A percentile compares a stretch with the other conserved stretches of the same genome.
Evolutionary conservation across 2,113 vertebrate genomes (phyloP).

Genomic region (Arizona elegans): DNA sequence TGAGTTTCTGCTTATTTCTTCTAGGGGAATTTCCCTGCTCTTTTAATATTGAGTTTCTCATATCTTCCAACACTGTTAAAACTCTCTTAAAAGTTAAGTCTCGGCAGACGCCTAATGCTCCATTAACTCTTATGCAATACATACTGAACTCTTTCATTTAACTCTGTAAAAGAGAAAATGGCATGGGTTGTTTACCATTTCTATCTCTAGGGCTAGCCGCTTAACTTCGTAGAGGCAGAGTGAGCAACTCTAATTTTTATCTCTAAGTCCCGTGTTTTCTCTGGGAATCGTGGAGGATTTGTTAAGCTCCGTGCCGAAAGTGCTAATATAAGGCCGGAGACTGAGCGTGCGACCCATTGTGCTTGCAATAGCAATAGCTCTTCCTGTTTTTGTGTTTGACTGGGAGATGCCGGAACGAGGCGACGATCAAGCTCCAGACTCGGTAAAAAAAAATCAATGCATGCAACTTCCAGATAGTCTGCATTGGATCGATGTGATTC

Average conservation of each 20-base stretch:
- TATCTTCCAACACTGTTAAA: not conserved
- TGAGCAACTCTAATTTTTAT: not conserved
- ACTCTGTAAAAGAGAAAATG: not conserved
- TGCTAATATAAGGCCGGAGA: not conserved
- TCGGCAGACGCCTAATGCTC: not conserved
- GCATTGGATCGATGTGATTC: too few relatives aligned
- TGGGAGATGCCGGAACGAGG: not conserved
- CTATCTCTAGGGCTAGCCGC: not conserved
- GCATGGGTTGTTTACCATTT: not conserved
- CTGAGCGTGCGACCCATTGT: not conserved
- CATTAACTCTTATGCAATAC: not conserved
- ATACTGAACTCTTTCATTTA: not conserved
- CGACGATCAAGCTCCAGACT: too few relatives aligned
- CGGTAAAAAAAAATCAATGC: not conserved
- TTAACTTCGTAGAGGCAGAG: not conserved
- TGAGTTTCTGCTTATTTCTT: too few relatives aligned
- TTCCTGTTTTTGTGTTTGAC: not conserved
- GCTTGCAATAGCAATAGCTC: not conserved
- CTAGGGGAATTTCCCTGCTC: too few relatives aligned
- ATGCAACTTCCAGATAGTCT: not conserved
- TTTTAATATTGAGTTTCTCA: too few relatives aligned
- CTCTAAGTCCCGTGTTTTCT: not conserved
- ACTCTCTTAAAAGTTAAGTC: not conserved
- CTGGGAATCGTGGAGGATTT: not conserved
- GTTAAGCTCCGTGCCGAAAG: not conserved